Evolutionary conservation across 2,888 invertebrate species (phyloP), one percentile per base, ranked within the genome.

Genomic region (Sceliomorpha sp.): DNA sequence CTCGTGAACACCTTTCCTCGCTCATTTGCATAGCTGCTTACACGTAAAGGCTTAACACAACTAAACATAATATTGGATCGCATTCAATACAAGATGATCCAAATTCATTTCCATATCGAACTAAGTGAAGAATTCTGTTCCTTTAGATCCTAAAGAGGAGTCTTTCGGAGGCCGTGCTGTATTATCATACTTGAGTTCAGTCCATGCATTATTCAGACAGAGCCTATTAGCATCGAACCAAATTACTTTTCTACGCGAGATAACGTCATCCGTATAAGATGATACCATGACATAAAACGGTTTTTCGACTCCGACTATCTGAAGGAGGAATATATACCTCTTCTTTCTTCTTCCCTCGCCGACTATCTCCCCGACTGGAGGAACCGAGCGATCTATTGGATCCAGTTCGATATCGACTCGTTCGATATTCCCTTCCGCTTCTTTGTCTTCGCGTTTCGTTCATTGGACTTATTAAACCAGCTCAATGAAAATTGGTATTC

Each of bases 171-270:
- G 74, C 72, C 75, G 76, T 70, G 45, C 29, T 56, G 58, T 56
- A 66, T 70, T 70, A 70, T 70, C 62, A 67, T 70, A 70, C 60
- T 62, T 31, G 51, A 70, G 70, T 62, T 66, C 47, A 44, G 66
- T 50, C 66, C 26, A 70, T 70, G 70, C 70, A 70, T 70, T 70
- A 70, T 70, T 70, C 70, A 71, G 76, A 70, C 55, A 55, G 70
- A 72, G 76, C 78, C 78, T 82, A 83, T 81, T 84, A 83, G 81
- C 84, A 82, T 83, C 76, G 77, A 76, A 76, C 79, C 78, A 82
- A 83, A 83, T 84, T 84, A 82, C 83, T 81, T 81, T 82, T 78
- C 75, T 66, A 34, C 58, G 70, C 73, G 72, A 75, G 78, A 81
- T 82, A 81, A 81, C 76, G 76, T 77, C 76, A 69, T 78, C 75